Conservation (phyloP, 2,113 vertebrate genomes). For the Synodontis membranacea region DNA sequence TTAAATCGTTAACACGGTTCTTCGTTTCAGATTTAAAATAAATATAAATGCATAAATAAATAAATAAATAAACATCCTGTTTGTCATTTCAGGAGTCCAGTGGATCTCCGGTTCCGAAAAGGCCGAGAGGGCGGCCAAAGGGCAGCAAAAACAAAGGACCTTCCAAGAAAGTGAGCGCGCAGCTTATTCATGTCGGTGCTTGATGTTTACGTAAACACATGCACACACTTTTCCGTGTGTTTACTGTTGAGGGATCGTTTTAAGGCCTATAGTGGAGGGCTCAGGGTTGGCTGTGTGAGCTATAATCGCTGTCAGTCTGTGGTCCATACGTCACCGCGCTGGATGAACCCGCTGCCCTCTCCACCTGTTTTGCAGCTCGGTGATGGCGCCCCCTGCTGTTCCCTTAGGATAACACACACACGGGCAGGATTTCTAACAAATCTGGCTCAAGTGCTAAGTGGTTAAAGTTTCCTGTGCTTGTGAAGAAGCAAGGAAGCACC, state of each 20-base stretch:
- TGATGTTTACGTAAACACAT: conserved; percentile 4
- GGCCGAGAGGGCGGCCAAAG: conserved; percentile 53
- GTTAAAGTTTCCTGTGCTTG: background rate
- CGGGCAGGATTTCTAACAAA: background rate
- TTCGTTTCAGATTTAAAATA: background rate
- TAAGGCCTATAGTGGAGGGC: conserved; percentile 30
- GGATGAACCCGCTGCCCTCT: conserved; percentile 50
- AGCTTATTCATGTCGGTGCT: background rate
- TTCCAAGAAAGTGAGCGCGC: conserved; percentile 46
- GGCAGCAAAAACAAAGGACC: conserved; percentile 55
- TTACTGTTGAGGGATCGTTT: conserved; percentile 27
- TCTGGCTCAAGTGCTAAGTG: background rate
- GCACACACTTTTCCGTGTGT: conserved; percentile 8
- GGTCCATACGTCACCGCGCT: conserved; percentile 37
- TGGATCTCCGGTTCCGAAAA: conserved; percentile 49
- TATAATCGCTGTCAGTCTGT: conserved; percentile 38
- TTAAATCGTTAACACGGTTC: background rate
- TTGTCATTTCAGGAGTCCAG: conserved; percentile 39
- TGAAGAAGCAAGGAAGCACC: background rate
- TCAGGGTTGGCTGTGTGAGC: conserved; percentile 19
- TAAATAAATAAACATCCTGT: background rate
- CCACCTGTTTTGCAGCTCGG: conserved; percentile 45
- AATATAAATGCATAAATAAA: background rate
- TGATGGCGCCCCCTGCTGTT: conserved; percentile 40
- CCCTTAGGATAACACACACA: background rate